Conservation (phyloP, 1,140 invertebrate genomes). For the Calephelis virginiensis region DNA sequence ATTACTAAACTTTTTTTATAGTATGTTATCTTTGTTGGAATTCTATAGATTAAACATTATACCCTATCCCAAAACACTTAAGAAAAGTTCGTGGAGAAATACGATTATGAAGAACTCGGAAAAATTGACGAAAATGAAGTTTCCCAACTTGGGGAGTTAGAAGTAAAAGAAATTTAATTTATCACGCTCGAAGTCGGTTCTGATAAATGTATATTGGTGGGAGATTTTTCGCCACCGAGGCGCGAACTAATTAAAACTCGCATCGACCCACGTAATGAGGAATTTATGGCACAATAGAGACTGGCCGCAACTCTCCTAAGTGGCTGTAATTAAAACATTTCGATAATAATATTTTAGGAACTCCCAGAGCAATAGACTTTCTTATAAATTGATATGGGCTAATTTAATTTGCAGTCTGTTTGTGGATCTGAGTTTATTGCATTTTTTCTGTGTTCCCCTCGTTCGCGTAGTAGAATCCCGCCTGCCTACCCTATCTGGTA, state of each 20-base stretch:
- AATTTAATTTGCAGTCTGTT: constrained; percentile 4
- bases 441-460: neutral
- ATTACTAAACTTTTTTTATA: too few species aligned
- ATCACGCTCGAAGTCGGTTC: neutral
- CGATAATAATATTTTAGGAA: constrained; percentile 39
- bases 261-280: constrained; percentile 31
- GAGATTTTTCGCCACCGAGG: constrained; percentile 26
- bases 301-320: constrained; percentile 30
- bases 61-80: too few species aligned
- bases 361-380: constrained; percentile 13
- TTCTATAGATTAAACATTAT: too few species aligned
- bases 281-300: constrained; percentile 45
- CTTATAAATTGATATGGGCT: neutral
- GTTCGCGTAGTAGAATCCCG: too few species aligned
- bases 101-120: neutral
- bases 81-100: neutral
- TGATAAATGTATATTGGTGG: constrained; percentile 14
- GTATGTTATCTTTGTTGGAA: too few species aligned
- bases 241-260: constrained; percentile 49
- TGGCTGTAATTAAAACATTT: constrained; percentile 48
- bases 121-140: constrained; percentile 13
- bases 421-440: neutral
- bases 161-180: constrained; percentile 14
- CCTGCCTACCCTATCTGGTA: too few species aligned
- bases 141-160: neutral